Evolutionary conservation across 2,113 vertebrate species (phyloP).

Genomic region (Hemiprocne comata): DNA sequence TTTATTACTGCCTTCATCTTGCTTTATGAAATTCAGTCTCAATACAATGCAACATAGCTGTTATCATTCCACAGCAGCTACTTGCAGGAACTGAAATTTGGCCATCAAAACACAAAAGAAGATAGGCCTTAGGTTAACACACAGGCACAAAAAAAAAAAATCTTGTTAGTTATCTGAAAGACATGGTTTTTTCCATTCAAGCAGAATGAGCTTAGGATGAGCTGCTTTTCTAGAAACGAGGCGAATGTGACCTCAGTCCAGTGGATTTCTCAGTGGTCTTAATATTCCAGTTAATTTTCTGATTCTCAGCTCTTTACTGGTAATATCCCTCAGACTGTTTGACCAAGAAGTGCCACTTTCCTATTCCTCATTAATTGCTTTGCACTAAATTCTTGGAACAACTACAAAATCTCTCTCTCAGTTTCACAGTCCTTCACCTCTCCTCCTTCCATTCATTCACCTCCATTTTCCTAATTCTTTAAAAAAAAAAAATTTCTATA

Average conservation of each 20-base stretch:
- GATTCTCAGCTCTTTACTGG: background rate
- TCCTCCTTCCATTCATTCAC: background rate
- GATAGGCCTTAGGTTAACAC: background rate
- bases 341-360: background rate
- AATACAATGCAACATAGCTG: background rate
- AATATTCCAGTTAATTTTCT: background rate
- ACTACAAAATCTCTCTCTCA: background rate
- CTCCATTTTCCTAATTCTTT: background rate
- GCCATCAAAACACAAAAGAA: background rate
- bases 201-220: background rate
- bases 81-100: slow-evolving; percentile 6
- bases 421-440: background rate
- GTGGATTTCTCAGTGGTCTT: slow-evolving; percentile 3
- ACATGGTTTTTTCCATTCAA: background rate
- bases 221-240: background rate
- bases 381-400: background rate
- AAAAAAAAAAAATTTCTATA: too few species aligned
- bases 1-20: slow-evolving; percentile 32
- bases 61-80: background rate
- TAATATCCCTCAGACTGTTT: background rate
- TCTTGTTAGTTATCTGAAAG: background rate
- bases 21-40: slow-evolving; percentile 23
- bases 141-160: background rate
- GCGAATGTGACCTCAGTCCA: background rate
- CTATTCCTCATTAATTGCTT: background rate